Base-by-base conservation (phyloP, 2,888 invertebrate species). In the Eugnorisma glareosa region DNA sequence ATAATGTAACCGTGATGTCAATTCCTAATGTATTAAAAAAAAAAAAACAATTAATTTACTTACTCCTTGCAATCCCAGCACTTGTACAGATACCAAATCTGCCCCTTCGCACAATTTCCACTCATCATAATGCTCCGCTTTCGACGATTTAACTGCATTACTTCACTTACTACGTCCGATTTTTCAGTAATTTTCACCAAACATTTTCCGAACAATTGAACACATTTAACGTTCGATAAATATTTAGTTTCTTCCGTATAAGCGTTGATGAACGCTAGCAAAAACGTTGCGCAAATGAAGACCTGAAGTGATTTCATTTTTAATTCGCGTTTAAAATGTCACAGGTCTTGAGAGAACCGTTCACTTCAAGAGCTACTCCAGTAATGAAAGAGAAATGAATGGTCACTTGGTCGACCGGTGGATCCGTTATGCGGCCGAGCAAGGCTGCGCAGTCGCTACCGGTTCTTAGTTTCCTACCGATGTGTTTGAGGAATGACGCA, bases 51-150 rank as follows among this genome's bases (percentile, higher is more conserved):
- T 8, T n/a, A 37, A 69, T 28, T 69, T 0, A 84, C 84, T 86
- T 45, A 86, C 87, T 28, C 2, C 1, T 67, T n/a, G 59, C 79
- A 85, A 13, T 73, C 28, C 28, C 51, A 73, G 21, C 86, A 86
- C 40, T 6, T 59, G 21, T 73, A 63, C 0, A 31, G 2, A 24
- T 70, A 78, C 82, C 85, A 78, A 13, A 66, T 35, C 4, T 78
- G 18, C 0, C 74, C 83, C 0, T 13, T 0, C 0, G 85, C 54
- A 73, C 86, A 86, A 1, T 45, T 61, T 0, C 77, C 82, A 48
- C 48, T 68, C 0, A 15, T 59, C 13, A 87, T 64, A 40, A 85
- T 0, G 75, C 63, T 77, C 6, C 85, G 69, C 24, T 59, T 86
- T 15, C 2, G 11, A n/a, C 83, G 77, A 4, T 61, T 61, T 1